phyloP scores from a whole-genome alignment of 2,888 invertebrate species.

The Agrotis exclamationis region DNA sequence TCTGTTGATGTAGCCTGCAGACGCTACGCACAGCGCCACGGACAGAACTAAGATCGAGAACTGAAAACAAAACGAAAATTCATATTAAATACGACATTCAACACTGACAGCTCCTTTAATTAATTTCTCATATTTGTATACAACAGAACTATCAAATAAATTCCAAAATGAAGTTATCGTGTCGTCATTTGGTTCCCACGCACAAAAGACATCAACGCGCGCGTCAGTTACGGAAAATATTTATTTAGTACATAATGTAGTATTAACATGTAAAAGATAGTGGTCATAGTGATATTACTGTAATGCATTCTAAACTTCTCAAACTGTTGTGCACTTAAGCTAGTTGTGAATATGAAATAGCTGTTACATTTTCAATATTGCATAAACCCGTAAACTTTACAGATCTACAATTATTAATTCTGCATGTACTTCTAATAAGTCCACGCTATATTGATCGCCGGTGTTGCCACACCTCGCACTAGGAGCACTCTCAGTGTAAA shows the following conservation, averaged over 20 bases:
- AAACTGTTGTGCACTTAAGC: neutral
- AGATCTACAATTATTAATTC: neutral
- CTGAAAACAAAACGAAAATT: slow-evolving; percentile 47
- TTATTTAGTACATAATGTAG: no score
- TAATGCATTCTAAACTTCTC: neutral
- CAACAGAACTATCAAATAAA: neutral
- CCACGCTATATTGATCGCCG: slow-evolving; percentile 7
- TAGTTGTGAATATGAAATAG: neutral
- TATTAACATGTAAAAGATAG: no score
- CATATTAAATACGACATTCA: neutral
- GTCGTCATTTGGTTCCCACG: neutral
- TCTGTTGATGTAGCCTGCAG: slow-evolving; percentile 73
- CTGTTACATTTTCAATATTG: slow-evolving; percentile 8
- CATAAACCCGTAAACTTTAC: slow-evolving; percentile 10
- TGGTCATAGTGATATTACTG: neutral
- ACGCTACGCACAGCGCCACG: slow-evolving; percentile 69
- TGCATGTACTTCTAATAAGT: slow-evolving; percentile 37
- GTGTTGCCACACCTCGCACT: slow-evolving; percentile 41
- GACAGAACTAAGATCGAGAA: slow-evolving; percentile 63
- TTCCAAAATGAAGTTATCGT: neutral
- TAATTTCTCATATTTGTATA: no score
- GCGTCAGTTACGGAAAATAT: accelerated
- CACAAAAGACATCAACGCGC: slow-evolving; percentile 47
- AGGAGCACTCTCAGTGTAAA: slow-evolving; percentile 28
- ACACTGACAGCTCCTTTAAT: neutral